Evolutionary conservation across 1,140 invertebrate species (phyloP).

Genomic region (Trichonephila clavipes): DNA sequence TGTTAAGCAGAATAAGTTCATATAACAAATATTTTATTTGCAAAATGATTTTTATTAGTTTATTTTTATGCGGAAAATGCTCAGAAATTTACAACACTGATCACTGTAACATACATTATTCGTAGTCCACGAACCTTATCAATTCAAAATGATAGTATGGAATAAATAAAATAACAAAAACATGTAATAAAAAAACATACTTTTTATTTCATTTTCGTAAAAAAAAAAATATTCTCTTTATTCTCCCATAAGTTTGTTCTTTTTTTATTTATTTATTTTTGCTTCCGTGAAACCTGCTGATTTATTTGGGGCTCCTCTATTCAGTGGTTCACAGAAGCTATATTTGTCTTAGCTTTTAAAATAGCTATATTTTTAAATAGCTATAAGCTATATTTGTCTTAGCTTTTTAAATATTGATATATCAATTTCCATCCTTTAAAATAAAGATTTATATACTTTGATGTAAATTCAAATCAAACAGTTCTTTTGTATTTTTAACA

Average conservation of each 20-base stretch:
- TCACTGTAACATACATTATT: no score
- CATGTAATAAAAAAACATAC: not conserved
- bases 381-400: not conserved
- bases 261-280: not conserved
- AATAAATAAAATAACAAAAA: not conserved
- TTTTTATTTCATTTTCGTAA: not conserved
- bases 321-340: not conserved
- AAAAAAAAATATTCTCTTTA: not conserved
- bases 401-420: not conserved
- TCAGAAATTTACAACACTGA: no score
- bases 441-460: no score
- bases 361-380: no score
- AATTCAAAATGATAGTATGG: not conserved
- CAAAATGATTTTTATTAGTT: not conserved
- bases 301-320: constrained; percentile 28
- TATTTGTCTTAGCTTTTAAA: not conserved
- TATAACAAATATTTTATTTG: not conserved
- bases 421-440: no score
- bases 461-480: no score
- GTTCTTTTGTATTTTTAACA: no score
- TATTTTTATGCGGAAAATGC: no score
- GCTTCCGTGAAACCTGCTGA: constrained; percentile 5
- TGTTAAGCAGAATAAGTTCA: no score
- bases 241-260: not conserved
- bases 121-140: no score